These are phyloP conservation scores for Litocranius walleri DNA, from an alignment of 2,113 vertebrate genomes.

Conservation along the genomic window DNA sequence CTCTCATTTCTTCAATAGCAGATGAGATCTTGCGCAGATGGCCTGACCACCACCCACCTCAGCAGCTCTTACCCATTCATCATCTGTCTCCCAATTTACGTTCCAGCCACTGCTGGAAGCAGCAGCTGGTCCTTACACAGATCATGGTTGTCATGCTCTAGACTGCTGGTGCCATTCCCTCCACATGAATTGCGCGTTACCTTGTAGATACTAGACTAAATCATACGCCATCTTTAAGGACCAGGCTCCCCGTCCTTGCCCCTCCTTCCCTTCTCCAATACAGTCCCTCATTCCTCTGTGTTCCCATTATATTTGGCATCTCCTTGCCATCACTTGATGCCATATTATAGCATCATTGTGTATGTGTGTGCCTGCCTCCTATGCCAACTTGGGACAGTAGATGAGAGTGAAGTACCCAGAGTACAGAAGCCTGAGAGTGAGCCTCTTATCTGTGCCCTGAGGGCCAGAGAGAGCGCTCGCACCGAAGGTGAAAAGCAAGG, in stretches of 20 bases:
- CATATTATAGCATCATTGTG: neutral
- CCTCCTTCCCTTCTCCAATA: neutral
- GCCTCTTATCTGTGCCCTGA: rapidly evolving
- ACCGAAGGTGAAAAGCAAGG: neutral
- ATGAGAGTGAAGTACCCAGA: neutral
- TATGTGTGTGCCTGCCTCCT: neutral
- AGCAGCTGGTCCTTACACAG: neutral
- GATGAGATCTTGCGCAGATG: neutral
- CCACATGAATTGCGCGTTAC: neutral
- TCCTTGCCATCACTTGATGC: neutral
- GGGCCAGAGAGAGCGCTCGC: neutral
- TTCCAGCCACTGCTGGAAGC: neutral
- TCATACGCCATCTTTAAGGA: neutral
- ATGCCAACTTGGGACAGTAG: neutral
- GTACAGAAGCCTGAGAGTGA: neutral
- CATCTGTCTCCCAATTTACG: neutral
- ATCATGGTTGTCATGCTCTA: neutral
- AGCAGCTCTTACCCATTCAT: neutral
- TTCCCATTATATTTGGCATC: neutral
- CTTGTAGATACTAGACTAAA: neutral
- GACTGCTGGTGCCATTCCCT: neutral
- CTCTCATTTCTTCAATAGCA: neutral
- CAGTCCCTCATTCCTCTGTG: neutral
- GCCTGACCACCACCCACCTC: neutral
- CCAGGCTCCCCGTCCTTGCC: neutral